Evolutionary conservation across 1,140 invertebrate genomes (phyloP).

Genomic region (Acyrthosiphon pisum): DNA sequence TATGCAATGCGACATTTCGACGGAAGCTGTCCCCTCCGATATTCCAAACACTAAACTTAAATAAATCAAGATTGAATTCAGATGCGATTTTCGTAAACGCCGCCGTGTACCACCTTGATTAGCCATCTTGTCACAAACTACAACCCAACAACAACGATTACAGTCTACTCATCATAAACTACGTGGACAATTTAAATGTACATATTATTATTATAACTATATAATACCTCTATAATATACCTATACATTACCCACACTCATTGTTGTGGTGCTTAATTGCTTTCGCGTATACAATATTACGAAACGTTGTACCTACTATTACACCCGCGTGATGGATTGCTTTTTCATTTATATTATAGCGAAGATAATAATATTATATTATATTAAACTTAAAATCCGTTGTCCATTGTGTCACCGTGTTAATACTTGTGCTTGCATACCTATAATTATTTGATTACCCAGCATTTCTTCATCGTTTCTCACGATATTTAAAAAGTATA

Average conservation of each 20-base stretch:
- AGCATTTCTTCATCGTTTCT: not conserved
- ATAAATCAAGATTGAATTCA: not conserved
- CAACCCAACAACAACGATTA: slow-evolving; percentile 20
- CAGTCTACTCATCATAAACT: not conserved
- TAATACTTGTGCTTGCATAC: not conserved
- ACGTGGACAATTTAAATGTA: not conserved
- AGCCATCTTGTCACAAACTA: not conserved
- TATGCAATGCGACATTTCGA: not conserved
- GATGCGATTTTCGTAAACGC: not conserved
- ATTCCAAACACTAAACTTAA: not conserved
- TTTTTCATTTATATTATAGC: not conserved
- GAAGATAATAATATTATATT: not conserved
- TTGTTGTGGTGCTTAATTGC: slow-evolving; percentile 5
- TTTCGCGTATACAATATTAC: not conserved
- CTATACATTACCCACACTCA: not conserved
- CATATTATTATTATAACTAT: not conserved
- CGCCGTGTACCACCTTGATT: not conserved
- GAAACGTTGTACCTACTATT: not conserved
- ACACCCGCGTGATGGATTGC: not conserved
- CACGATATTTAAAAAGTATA: not conserved
- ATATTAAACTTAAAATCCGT: not conserved
- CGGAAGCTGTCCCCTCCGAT: not conserved
- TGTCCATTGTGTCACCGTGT: not conserved
- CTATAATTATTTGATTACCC: not conserved
- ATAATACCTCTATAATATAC: not conserved